A percentile compares a stretch with the other conserved stretches of the same genome.
phyloP scores from a whole-genome alignment of 2,888 invertebrate genomes.

The Troilus luridus region DNA sequence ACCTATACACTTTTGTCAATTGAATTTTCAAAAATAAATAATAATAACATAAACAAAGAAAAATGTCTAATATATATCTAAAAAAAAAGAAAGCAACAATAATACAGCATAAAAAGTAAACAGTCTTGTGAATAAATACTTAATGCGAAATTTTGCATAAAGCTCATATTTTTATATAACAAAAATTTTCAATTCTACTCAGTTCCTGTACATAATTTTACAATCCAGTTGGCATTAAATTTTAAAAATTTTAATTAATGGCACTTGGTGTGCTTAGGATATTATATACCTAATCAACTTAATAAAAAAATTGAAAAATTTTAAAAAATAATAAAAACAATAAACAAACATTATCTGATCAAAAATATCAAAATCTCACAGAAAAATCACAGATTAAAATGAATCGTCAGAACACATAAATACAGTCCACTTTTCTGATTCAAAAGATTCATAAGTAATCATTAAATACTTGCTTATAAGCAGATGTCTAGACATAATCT shows the following conservation, averaged over 20 bases:
- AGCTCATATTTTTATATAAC: not conserved
- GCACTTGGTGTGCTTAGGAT: slow-evolving; percentile 22
- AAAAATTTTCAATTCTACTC: not conserved
- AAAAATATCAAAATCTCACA: not conserved
- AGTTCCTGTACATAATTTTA: not conserved
- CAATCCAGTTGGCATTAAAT: not conserved
- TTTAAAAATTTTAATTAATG: not conserved
- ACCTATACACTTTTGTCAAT: not conserved
- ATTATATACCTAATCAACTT: not conserved
- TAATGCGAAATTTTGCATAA: slow-evolving; percentile 1
- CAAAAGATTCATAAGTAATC: not conserved
- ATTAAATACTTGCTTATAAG: not conserved
- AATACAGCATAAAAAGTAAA: slow-evolving; percentile 40
- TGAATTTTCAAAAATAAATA: not conserved
- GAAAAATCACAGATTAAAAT: not conserved
- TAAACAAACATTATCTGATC: not conserved
- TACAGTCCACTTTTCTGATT: not conserved
- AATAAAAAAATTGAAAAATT: not conserved
- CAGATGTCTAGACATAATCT: not conserved
- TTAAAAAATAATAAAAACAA: not conserved
- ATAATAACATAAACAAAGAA: slow-evolving; percentile 27
- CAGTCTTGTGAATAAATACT: slow-evolving; percentile 42
- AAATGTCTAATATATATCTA: slow-evolving; percentile 28
- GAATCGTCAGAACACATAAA: not conserved
- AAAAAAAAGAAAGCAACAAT: slow-evolving; percentile 31